phyloP scores from a whole-genome alignment of 2,113 vertebrate genomes.

The Podilymbus podiceps region DNA sequence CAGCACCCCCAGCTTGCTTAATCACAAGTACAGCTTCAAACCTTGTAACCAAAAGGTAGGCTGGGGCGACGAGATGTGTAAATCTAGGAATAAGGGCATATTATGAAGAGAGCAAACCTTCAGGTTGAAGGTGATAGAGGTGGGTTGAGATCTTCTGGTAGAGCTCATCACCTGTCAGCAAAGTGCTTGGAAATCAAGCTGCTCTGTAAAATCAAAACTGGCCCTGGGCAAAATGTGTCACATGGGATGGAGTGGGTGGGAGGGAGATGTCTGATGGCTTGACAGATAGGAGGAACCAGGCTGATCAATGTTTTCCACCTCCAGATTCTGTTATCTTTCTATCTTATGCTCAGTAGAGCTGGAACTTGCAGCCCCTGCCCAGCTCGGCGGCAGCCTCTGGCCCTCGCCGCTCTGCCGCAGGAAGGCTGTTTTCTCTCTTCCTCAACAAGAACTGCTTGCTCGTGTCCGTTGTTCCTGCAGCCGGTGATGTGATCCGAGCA shows the following conservation, averaged over 20 bases:
- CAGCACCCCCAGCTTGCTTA: not conserved
- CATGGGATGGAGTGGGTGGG: not conserved
- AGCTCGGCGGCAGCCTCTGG: not conserved
- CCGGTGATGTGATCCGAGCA: not conserved
- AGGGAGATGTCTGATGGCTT: not conserved
- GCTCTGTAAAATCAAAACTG: not conserved
- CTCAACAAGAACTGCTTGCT: not conserved
- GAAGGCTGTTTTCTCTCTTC: not conserved
- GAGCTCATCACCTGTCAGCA: not conserved
- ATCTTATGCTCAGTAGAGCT: not conserved
- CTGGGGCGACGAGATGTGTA: accelerated
- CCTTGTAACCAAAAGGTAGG: not conserved
- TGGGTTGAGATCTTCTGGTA: not conserved
- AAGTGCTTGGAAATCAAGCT: not conserved
- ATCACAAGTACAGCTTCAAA: not conserved
- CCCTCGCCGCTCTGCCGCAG: not conserved
- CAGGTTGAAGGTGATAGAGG: not conserved
- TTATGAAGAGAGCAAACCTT: not conserved
- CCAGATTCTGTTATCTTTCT: not conserved
- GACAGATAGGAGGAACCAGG: not conserved
- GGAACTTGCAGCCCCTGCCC: not conserved
- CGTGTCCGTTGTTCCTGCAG: not conserved
- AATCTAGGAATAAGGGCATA: not conserved
- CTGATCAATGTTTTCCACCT: not conserved
- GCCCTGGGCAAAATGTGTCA: not conserved